phyloP scores from a whole-genome alignment of 2,888 invertebrate genomes.

The Hydrotaea diabolus region DNA sequence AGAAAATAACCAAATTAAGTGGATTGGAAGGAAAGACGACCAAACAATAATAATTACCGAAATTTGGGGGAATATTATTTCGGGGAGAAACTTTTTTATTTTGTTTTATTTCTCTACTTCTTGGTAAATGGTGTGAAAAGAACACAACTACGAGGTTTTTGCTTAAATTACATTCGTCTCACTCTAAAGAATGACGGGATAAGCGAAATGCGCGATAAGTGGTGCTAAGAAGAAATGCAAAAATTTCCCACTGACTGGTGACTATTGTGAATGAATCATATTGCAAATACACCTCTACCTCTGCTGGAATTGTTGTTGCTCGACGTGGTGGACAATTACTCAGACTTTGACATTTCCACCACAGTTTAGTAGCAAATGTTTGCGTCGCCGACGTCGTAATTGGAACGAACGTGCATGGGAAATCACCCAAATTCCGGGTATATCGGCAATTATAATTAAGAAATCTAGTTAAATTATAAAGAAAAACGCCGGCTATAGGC shows the following conservation, averaged over 20 bases:
- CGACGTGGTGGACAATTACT: constrained; percentile 33
- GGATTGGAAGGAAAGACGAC: neutral
- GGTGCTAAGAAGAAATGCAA: constrained; percentile 19
- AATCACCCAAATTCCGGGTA: constrained; percentile 11
- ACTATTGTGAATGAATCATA: constrained; percentile 59
- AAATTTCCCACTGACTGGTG: constrained; percentile 23
- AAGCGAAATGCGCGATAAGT: neutral
- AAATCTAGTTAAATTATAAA: neutral
- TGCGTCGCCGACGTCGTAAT: constrained; percentile 61
- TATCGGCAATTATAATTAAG: constrained; percentile 1
- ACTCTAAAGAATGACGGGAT: neutral
- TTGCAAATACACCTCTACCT: constrained; percentile 56
- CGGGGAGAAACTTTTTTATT: neutral
- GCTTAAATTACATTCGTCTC: neutral
- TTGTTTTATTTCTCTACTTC: neutral
- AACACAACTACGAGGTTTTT: neutral
- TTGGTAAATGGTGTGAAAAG: neutral
- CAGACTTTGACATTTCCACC: constrained; percentile 62
- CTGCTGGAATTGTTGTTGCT: constrained; percentile 30
- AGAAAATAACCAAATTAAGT: too few species aligned
- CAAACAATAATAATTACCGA: neutral
- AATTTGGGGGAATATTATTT: neutral
- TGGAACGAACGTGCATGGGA: constrained; percentile 34
- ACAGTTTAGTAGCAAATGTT: constrained; percentile 63
- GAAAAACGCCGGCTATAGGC: neutral